Evolutionary conservation across 2,888 invertebrate species (phyloP).

Genomic region (Athalia cordata): DNA sequence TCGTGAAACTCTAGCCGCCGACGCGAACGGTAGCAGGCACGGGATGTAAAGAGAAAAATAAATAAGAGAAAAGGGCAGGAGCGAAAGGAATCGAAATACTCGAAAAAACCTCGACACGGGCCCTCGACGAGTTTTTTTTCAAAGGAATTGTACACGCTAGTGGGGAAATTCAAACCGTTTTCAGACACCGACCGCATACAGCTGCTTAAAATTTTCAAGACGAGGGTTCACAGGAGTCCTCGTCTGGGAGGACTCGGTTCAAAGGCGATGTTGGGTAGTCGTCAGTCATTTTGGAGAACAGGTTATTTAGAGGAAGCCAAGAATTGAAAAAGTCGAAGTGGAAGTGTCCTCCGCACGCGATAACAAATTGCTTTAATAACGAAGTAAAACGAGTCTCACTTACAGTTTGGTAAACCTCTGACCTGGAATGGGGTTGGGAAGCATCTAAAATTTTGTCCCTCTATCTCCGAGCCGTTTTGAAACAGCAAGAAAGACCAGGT

Average conservation of each 20-base stretch:
- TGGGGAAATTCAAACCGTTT: constrained; percentile 8
- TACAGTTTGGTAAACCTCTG: no score
- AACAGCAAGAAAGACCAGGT: no score
- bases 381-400: no score
- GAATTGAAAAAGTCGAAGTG: neutral
- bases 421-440: no score
- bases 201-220: constrained; percentile 18
- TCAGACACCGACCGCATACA: neutral
- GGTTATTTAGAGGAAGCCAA: neutral
- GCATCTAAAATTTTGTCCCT: no score
- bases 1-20: neutral
- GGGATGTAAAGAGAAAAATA: constrained; percentile 23
- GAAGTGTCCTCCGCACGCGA: neutral
- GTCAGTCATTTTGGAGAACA: neutral
- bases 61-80: constrained; percentile 5
- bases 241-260: neutral
- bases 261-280: neutral
- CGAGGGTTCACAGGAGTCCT: neutral
- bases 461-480: no score
- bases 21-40: neutral
- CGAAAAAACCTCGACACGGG: neutral
- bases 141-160: neutral
- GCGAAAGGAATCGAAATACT: neutral
- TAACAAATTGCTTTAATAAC: no score
- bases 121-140: neutral